Conservation (phyloP, 2,797 vertebrate genomes). For the Lateolabrax maculatus region DNA sequence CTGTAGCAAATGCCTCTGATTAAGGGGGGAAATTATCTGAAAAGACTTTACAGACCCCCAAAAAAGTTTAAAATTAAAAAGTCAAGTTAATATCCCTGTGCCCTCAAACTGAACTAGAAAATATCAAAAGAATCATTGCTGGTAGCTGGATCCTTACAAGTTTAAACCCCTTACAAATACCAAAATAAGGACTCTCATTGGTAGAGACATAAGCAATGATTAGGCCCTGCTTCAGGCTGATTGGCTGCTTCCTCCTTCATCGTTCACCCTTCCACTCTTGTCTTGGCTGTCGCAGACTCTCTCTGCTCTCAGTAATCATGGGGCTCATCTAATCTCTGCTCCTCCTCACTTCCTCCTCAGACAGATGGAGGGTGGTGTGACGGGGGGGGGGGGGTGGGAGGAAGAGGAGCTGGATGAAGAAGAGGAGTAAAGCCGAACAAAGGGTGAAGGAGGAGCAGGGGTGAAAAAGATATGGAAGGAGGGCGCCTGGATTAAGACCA, state of each 20-base stretch:
- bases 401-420: slow-evolving; percentile 38
- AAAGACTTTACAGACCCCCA: slow-evolving; percentile 42
- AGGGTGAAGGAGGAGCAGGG: slow-evolving; percentile 20
- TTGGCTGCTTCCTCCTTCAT: slow-evolving; percentile 66
- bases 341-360: slow-evolving; percentile 54
- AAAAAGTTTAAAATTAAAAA: slow-evolving; percentile 23
- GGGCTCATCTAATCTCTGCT: slow-evolving; percentile 42
- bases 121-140: slow-evolving; percentile 32
- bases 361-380: slow-evolving; percentile 50
- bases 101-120: slow-evolving; percentile 50
- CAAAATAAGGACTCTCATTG: slow-evolving; percentile 61
- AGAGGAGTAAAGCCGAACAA: slow-evolving; percentile 46
- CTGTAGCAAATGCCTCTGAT: slow-evolving; percentile 68
- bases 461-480: slow-evolving; percentile 11
- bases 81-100: slow-evolving; percentile 34
- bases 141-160: slow-evolving; percentile 41
- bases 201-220: slow-evolving; percentile 57
- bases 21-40: slow-evolving; percentile 14
- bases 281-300: slow-evolving; percentile 32
- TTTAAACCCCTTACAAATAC: slow-evolving; percentile 55
- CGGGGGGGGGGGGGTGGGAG: slow-evolving; percentile 25
- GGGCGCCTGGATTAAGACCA: slow-evolving; percentile 42
- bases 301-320: slow-evolving; percentile 56
- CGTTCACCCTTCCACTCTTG: slow-evolving; percentile 32
- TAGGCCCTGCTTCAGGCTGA: slow-evolving; percentile 74